These are phyloP conservation scores for Ivindomyrus marchei DNA, from an alignment of 2,113 vertebrate species.

Conservation along the genomic window DNA sequence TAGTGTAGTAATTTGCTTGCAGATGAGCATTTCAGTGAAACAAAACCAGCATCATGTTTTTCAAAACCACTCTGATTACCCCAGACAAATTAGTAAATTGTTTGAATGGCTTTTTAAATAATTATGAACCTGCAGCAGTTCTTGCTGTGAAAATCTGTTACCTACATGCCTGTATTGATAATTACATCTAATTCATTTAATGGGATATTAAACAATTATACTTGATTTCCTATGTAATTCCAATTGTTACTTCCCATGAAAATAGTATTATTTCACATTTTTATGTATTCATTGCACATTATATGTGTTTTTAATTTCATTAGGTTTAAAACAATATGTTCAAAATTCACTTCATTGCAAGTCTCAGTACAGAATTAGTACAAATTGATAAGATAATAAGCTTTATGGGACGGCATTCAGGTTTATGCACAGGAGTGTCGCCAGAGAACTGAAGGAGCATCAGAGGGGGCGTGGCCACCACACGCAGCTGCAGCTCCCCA, in stretches of 20 bases:
- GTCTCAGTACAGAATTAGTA: not conserved
- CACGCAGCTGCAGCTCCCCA: not conserved
- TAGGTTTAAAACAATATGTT: not conserved
- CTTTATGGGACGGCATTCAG: not conserved
- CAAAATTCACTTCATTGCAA: not conserved
- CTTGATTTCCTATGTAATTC: not conserved
- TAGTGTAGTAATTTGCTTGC: not conserved
- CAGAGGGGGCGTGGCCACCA: not conserved
- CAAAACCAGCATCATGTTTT: not conserved
- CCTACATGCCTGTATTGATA: not conserved
- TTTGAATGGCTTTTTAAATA: not conserved
- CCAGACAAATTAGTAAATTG: not conserved
- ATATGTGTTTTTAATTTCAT: not conserved
- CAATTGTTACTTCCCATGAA: not conserved
- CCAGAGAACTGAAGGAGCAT: not conserved
- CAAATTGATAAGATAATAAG: not conserved
- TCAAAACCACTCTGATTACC: not conserved
- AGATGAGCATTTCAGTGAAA: not conserved
- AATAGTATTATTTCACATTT: not conserved
- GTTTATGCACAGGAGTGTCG: not conserved
- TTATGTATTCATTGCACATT: not conserved
- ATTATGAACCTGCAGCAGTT: not conserved
- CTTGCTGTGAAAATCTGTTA: not conserved
- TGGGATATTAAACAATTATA: not conserved
- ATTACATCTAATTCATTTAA: not conserved